phyloP scores from a whole-genome alignment of 2,797 vertebrate species.

The Prunella strophiata region DNA sequence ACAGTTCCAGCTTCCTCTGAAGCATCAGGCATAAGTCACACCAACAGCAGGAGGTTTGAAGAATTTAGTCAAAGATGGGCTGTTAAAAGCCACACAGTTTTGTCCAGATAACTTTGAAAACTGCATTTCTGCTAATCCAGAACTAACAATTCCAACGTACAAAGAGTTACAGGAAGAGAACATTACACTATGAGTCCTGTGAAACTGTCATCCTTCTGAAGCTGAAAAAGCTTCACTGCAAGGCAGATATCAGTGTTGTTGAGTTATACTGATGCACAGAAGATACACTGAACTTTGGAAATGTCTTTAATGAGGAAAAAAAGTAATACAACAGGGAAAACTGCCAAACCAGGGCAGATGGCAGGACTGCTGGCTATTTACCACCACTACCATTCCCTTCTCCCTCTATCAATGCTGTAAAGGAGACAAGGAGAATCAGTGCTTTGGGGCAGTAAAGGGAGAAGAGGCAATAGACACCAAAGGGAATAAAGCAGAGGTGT shows the following conservation, averaged over 20 bases:
- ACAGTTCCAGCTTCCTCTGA: not conserved
- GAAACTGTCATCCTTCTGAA: not conserved
- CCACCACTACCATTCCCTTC: not conserved
- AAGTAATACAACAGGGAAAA: not conserved
- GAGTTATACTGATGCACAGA: not conserved
- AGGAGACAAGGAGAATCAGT: not conserved
- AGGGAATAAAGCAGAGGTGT: not conserved
- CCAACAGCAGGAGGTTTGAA: not conserved
- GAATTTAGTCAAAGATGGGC: not conserved
- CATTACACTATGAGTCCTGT: not conserved
- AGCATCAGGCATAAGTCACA: not conserved
- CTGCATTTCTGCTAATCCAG: not conserved
- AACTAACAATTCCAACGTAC: not conserved
- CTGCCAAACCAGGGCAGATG: not conserved
- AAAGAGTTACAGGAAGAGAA: not conserved
- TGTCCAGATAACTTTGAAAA: conserved; percentile 9
- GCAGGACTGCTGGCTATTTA: not conserved
- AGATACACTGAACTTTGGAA: not conserved
- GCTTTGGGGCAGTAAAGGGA: not conserved
- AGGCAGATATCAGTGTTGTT: not conserved
- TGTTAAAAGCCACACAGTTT: not conserved
- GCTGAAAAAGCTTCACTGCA: not conserved
- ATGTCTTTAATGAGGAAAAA: not conserved
- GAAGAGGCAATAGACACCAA: not conserved
- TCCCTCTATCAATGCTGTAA: not conserved